A percentile compares a stretch with the other conserved stretches of the same genome.
These are phyloP conservation scores for Eulemur rubriventer DNA, from an alignment of 2,797 vertebrate genomes.

Conservation along the genomic window DNA sequence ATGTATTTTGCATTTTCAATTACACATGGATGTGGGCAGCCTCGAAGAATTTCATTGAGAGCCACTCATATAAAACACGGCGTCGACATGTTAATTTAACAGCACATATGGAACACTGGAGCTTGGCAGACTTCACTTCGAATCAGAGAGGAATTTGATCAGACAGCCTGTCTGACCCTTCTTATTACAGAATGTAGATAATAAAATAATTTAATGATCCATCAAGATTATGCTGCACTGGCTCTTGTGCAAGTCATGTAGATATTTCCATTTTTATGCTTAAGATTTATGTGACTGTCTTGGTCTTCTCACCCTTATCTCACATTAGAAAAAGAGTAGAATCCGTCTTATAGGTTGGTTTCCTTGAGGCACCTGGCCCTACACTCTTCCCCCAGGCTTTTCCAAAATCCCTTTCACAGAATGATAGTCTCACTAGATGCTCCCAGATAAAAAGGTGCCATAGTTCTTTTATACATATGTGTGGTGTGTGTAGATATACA, in stretches of 20 bases:
- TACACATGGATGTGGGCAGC: neutral
- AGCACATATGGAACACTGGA: neutral
- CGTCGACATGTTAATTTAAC: neutral
- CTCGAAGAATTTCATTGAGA: neutral
- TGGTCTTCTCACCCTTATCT: neutral
- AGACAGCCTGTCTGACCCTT: neutral
- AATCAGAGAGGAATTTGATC: neutral
- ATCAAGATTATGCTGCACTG: neutral
- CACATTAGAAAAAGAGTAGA: neutral
- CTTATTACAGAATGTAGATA: neutral
- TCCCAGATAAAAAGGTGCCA: neutral
- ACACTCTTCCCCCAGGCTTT: neutral
- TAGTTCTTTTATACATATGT: neutral
- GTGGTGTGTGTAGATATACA: neutral
- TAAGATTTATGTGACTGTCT: neutral
- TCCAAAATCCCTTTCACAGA: neutral
- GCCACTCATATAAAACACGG: neutral
- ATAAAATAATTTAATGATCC: neutral
- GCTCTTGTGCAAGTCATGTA: neutral
- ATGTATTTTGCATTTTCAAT: conserved; percentile 15
- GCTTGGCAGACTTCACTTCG: neutral
- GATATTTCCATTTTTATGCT: neutral
- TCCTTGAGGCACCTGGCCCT: neutral
- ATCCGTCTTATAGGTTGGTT: neutral
- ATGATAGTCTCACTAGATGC: neutral